Evolutionary conservation across 2,113 vertebrate genomes (phyloP).

Genomic region (Gobiocypris rarus): DNA sequence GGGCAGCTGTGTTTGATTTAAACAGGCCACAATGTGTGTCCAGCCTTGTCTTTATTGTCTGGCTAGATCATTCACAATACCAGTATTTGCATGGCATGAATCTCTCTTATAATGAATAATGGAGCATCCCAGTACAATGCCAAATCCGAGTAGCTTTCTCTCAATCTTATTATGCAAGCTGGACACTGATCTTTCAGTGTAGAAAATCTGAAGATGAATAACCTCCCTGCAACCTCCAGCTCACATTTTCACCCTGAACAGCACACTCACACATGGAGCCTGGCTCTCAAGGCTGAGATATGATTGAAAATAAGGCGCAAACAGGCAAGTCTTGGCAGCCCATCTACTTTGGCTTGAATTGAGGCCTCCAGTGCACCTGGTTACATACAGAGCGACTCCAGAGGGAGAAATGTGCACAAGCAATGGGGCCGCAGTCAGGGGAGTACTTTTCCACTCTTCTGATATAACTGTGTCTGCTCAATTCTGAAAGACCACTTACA

Average conservation of each 20-base stretch:
- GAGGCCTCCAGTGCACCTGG: constrained; percentile 57
- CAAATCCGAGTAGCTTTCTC: neutral
- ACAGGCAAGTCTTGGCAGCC: constrained; percentile 43
- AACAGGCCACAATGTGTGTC: constrained; percentile 57
- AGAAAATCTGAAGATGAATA: neutral
- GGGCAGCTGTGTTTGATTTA: constrained; percentile 71
- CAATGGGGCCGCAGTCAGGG: constrained; percentile 34
- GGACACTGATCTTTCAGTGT: neutral
- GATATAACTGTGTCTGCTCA: neutral
- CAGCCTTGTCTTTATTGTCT: constrained; percentile 52
- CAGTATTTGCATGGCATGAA: constrained; percentile 41
- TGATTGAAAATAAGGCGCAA: constrained; percentile 32
- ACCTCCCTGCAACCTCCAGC: constrained; percentile 3
- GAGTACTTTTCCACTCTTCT: constrained; percentile 67
- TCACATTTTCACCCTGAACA: neutral
- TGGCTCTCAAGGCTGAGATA: constrained; percentile 17
- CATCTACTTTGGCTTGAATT: constrained; percentile 34
- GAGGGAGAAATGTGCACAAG: constrained; percentile 55
- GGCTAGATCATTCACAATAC: constrained; percentile 51
- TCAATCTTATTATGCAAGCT: neutral
- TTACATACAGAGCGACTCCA: constrained; percentile 55
- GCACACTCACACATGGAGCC: constrained; percentile 22
- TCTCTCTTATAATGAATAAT: constrained; percentile 23
- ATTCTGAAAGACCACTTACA: constrained; percentile 3
- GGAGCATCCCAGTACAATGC: neutral